phyloP scores from a whole-genome alignment of 30 jellyfish, hydroid and myxozoan species.

The Hydractinia echinata region DNA sequence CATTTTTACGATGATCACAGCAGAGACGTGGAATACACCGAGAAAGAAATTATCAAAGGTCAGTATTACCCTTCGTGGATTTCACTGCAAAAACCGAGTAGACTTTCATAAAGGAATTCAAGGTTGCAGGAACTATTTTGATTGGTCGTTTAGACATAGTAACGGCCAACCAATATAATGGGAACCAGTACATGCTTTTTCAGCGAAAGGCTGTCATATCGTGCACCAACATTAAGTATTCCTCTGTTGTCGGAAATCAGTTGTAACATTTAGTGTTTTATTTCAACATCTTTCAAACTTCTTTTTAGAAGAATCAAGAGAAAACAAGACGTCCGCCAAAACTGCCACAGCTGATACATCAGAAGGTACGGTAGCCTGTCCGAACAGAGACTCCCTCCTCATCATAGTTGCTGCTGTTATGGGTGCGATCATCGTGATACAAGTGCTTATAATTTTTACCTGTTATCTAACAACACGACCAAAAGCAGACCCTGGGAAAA shows the following conservation, averaged over 20 bases:
- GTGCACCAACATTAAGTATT: neutral
- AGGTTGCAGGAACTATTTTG: too few species aligned
- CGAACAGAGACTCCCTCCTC: neutral
- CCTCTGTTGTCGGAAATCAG: neutral
- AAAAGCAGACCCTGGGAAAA: neutral
- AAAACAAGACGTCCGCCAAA: neutral
- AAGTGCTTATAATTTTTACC: slow-evolving; percentile 21
- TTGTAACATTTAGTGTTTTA: neutral
- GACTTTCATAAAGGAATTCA: too few species aligned
- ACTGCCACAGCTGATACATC: neutral
- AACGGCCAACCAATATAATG: neutral
- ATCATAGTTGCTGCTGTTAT: slow-evolving; percentile 20
- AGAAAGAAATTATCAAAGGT: neutral
- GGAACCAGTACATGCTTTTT: neutral
- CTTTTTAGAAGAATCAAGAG: neutral
- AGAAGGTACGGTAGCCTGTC: slow-evolving; percentile 12
- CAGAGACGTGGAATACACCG: slow-evolving; percentile 71
- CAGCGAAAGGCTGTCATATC: neutral
- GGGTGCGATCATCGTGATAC: slow-evolving; percentile 24
- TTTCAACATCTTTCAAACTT: neutral
- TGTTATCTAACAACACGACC: slow-evolving; percentile 24
- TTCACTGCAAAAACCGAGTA: too few species aligned
- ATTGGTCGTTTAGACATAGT: too few species aligned
- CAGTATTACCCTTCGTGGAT: neutral
- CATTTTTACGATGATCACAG: slow-evolving; percentile 77